Evolutionary conservation across 2,888 invertebrate species (phyloP).

Genomic region (Tetragnatha montana): DNA sequence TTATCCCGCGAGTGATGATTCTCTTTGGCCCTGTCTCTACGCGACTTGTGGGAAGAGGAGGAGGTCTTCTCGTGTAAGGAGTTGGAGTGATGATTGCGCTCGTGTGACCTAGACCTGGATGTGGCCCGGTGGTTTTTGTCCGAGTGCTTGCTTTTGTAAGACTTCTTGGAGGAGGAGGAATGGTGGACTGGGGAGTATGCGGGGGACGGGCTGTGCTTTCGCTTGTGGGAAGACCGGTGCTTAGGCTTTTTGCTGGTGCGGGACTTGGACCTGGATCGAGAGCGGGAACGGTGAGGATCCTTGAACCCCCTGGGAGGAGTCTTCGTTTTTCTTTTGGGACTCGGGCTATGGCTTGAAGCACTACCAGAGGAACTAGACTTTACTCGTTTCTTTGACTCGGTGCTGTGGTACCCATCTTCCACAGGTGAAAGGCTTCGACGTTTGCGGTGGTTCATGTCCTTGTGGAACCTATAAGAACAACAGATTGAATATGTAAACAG

Average conservation of each 20-base stretch:
- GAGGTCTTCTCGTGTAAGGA: constrained; percentile 52
- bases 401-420: constrained; percentile 51
- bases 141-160: constrained; percentile 59
- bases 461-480: constrained; percentile 18
- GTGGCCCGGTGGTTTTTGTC: constrained; percentile 35
- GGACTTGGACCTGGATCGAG: constrained; percentile 55
- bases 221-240: constrained; percentile 60
- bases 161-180: constrained; percentile 40
- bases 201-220: constrained; percentile 56
- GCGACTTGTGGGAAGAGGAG: constrained; percentile 45
- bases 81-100: constrained; percentile 61
- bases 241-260: constrained; percentile 56
- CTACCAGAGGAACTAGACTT: constrained; percentile 63
- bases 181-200: constrained; percentile 43
- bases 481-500: neutral
- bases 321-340: constrained; percentile 57
- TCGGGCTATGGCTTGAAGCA: constrained; percentile 50
- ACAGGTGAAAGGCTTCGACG: constrained; percentile 53
- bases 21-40: constrained; percentile 59
- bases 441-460: constrained; percentile 57
- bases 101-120: constrained; percentile 49
- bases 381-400: constrained; percentile 45
- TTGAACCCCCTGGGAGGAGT: constrained; percentile 71
- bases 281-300: constrained; percentile 54
- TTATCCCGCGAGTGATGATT: constrained; percentile 61